Evolutionary conservation across 1,140 invertebrate species (phyloP), one percentile per base, ranked within the genome.

Genomic region (Araneus ventricosus): DNA sequence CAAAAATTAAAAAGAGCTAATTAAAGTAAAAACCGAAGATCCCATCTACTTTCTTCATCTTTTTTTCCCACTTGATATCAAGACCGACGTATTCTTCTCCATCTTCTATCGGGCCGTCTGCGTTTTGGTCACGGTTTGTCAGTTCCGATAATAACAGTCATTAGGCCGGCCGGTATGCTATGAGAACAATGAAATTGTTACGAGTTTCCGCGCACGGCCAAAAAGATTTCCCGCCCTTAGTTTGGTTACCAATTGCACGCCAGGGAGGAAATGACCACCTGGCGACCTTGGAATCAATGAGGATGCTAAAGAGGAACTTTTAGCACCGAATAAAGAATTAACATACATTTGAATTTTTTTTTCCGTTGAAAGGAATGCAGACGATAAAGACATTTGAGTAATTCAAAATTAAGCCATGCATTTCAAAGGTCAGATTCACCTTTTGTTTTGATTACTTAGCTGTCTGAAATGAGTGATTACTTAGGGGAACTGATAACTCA

Each of bases 111-210:
- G 27, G 41, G 20, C 27, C 20, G 39, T 84, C n/a, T 52, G 24
- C 41, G 39, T 52, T 84, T 84, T 57, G 39, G 70, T 90, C 88
- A 90, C 88, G 88, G 88, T 90, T 90, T 79, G 52, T 24, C 57
- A 70, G 70, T 59, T 90, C 10, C 34, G 57, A 79, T 90, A 90
- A 90, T 90, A 80, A 80, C 52, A 41, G 88, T 90, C 88, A 90
- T 90, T 90, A 90, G 22, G 45, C 45, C 34, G 75, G 57, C 88
- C 88, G 88, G 88, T 88, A 88, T 70, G 87, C 37, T 20, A 45
- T 14, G 88, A 90, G 88, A 90, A 90, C 88, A 90, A 90, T 90
- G 67, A 90, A 80, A 90, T 80, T 80, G 88, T 90, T 80, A 80
- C 24, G 45, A 80, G 67, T 90, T 52, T 90, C 52, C 45, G 41